Base-by-base conservation (phyloP, 2,888 invertebrate species). In the Protophormia terraenovae region DNA sequence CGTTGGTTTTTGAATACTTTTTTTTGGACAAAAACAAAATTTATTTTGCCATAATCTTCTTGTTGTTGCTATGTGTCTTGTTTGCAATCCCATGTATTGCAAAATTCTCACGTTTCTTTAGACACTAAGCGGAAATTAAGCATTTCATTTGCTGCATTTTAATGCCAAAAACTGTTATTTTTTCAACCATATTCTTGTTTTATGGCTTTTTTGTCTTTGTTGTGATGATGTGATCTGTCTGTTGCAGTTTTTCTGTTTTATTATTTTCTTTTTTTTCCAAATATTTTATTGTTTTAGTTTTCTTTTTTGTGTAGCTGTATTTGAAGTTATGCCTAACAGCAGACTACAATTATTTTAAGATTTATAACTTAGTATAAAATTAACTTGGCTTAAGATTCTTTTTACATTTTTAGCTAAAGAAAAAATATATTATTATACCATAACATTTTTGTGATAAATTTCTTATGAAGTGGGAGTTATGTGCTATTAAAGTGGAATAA, bases 81-180 rank as follows among this genome's bases (percentile, higher is more conserved):
- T 14, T 47, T 29, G 35, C 24, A 73, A 79, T 79, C 78, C 62
- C 14, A 29, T 41, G 16, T 45, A 45, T 45, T 67, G 41, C 24
- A 2, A 27, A 6, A 62, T 69, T 67, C 83, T 73, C 83, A 83
- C 83, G 83, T 83, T 73, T 67, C 58, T 45, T 19, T 60, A 41
- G 50, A 79, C 41, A 79, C 66, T 83, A 73, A 83, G 41, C 73
- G 83, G 73, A 79, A 83, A 79, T 83, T 83, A 78, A 83, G 53
- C 60, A 67, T 78, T 72, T 77, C 14, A 58, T 38, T 77, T 72
- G 47, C 10, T 78, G 67, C 66, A 60, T 72, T 83, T 73, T 67
- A 78, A 67, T 73, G 78, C 72, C 83, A 67, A 78, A 47, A 64
- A 29, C 7, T 6, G 14, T 69, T 14, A 14, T 62, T 50, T 58